Percentiles rank a stretch among this genome's conserved stretches.
phyloP scores from a whole-genome alignment of 2,888 invertebrate species.

The Scaptomyza polygonia region DNA sequence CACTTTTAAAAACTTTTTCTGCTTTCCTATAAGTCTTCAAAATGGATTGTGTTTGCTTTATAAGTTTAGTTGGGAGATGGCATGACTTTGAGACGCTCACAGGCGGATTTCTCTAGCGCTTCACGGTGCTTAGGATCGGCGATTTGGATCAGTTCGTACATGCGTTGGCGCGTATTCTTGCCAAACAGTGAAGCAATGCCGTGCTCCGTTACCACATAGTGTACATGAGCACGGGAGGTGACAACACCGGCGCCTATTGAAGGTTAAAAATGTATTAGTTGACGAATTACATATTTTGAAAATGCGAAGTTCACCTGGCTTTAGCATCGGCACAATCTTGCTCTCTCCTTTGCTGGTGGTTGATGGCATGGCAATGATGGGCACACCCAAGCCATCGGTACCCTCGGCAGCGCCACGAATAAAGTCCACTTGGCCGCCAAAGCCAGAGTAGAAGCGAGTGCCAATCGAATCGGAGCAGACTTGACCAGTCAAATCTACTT shows the following conservation, averaged over 20 bases:
- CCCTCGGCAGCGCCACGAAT: conserved; percentile 95
- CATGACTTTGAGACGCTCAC: conserved; percentile 92
- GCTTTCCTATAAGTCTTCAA: background rate
- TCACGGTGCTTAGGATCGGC: conserved; percentile 96
- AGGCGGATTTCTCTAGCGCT: conserved; percentile 93
- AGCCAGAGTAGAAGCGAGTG: conserved; percentile 88
- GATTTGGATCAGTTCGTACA: conserved; percentile 94
- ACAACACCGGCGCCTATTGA: conserved; percentile 96
- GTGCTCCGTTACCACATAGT: conserved; percentile 96
- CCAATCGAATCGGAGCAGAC: conserved; percentile 97
- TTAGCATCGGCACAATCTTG: conserved; percentile 93
- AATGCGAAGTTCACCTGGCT: conserved; percentile 87
- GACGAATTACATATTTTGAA: background rate
- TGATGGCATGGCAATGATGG: conserved; percentile 95
- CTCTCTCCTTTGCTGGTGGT: conserved; percentile 90
- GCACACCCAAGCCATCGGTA: conserved; percentile 93
- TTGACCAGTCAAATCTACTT: conserved; percentile 97
- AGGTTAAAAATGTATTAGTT: background rate
- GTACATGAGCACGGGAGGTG: conserved; percentile 95
- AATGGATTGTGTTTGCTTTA: conserved; percentile 1
- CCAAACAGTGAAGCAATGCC: conserved; percentile 96
- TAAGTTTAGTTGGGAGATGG: conserved; percentile 85
- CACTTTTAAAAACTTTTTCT: background rate
- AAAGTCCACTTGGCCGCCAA: conserved; percentile 97
- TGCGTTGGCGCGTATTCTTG: conserved; percentile 94